These are phyloP conservation scores for Villa cingulata DNA, from an alignment of 2,888 invertebrate genomes.

Conservation along the genomic window DNA sequence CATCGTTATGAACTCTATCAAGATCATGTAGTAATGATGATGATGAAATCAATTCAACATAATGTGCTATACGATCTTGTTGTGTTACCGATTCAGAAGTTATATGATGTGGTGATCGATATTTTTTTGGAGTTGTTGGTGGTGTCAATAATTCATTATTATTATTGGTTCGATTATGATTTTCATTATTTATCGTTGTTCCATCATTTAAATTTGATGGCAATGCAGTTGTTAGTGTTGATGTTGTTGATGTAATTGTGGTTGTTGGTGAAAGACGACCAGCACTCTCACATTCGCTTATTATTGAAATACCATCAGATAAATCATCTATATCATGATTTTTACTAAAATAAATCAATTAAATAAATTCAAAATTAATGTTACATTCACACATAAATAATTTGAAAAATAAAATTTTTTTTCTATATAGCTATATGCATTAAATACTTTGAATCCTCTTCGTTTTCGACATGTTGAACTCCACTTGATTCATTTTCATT, in stretches of 20 bases:
- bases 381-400: not conserved
- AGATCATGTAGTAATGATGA: not conserved
- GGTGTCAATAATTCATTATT: not conserved
- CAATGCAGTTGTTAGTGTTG: constrained; percentile 9
- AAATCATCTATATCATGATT: constrained; percentile 22
- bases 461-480: not conserved
- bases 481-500: not conserved
- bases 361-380: not conserved
- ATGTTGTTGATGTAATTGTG: constrained; percentile 11
- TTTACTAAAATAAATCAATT: not conserved
- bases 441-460: not conserved
- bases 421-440: not conserved
- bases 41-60: not conserved
- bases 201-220: not conserved
- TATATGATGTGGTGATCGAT: not conserved
- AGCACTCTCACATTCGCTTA: constrained; percentile 33
- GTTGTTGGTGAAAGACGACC: constrained; percentile 25
- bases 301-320: constrained; percentile 34
- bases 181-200: not conserved
- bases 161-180: not conserved
- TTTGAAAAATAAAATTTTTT: not conserved
- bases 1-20: not conserved
- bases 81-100: not conserved
- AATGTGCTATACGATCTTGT: not conserved
- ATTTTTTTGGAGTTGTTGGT: constrained; percentile 1